Evolutionary conservation across 2,113 vertebrate species (phyloP).

Genomic region (Sporophila hypoxantha): DNA sequence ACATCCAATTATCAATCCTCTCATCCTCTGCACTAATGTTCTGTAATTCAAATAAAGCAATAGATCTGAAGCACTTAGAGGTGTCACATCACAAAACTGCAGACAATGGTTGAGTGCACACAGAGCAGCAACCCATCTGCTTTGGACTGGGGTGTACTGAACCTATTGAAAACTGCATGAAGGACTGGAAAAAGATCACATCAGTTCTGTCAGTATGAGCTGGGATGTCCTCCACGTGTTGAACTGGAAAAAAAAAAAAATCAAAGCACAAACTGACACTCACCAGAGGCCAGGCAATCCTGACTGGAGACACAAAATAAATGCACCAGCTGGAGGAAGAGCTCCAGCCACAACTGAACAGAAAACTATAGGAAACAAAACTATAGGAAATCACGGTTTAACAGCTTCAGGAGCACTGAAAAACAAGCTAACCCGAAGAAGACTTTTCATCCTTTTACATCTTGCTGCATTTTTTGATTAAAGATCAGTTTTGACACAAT

Average conservation of each 20-base stretch:
- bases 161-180: fast-evolving
- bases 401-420: not conserved
- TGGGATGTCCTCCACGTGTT: not conserved
- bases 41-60: not conserved
- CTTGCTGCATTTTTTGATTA: not conserved
- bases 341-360: not conserved
- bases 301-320: not conserved
- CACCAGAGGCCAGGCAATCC: not conserved
- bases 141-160: not conserved
- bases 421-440: not conserved
- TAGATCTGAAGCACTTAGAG: not conserved
- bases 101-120: not conserved
- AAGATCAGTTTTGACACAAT: not conserved
- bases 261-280: not conserved
- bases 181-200: not conserved
- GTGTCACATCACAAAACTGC: not conserved
- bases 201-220: not conserved
- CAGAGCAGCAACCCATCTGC: not conserved
- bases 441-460: not conserved
- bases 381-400: not conserved
- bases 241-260: not conserved
- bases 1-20: not conserved
- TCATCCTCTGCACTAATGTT: not conserved
- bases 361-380: not conserved
- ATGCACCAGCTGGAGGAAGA: not conserved